These are phyloP conservation scores for Xiphophorus maculatus DNA, from an alignment of 2,113 vertebrate genomes.

Conservation along the genomic window DNA sequence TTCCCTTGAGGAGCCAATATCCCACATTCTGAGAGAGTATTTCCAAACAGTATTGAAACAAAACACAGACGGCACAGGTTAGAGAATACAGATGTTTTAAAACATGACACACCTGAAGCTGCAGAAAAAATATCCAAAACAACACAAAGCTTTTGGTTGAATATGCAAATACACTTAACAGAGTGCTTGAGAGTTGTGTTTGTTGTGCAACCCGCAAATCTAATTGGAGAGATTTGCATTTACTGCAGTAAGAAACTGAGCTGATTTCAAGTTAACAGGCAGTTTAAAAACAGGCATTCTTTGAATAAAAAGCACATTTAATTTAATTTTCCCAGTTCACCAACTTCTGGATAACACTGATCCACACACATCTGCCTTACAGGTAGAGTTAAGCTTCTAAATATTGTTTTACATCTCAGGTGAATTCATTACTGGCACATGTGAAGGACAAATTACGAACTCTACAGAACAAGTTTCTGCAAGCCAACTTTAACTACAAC, in stretches of 20 bases:
- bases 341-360: no score
- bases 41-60: slow-evolving; percentile 67
- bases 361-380: no score
- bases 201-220: not conserved
- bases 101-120: slow-evolving; percentile 3
- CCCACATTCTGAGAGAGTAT: slow-evolving; percentile 49
- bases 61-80: slow-evolving; percentile 46
- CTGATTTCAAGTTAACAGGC: no score
- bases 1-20: slow-evolving; percentile 66
- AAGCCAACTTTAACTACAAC: no score
- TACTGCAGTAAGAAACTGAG: not conserved
- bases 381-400: no score
- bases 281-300: no score
- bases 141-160: slow-evolving; percentile 39
- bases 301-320: no score
- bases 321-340: no score
- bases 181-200: slow-evolving; percentile 1
- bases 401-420: no score
- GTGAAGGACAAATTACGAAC: no score
- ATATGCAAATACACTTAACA: slow-evolving; percentile 35
- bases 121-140: slow-evolving; percentile 27
- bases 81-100: slow-evolving; percentile 45
- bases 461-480: no score
- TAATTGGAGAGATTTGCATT: not conserved
- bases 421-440: no score